These are phyloP conservation scores for Planiliza haematocheilus DNA, from an alignment of 2,113 vertebrate species.

Conservation along the genomic window DNA sequence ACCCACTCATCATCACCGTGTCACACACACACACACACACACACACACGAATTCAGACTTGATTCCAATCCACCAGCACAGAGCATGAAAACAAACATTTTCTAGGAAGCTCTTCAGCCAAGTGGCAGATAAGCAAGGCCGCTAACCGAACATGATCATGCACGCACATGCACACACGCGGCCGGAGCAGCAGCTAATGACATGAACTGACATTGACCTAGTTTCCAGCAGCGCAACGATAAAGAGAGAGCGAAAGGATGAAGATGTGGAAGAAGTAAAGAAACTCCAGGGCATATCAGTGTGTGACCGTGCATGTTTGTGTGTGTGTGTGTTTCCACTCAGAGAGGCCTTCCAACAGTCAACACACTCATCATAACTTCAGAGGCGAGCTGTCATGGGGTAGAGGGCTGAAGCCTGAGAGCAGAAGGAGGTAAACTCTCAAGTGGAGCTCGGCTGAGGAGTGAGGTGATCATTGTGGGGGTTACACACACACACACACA, in stretches of 20 bases:
- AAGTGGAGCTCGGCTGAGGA: slow-evolving; percentile 39
- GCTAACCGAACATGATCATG: slow-evolving; percentile 46
- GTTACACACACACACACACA: slow-evolving; percentile 44
- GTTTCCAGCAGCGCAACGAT: slow-evolving; percentile 61
- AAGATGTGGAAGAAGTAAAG: slow-evolving; percentile 58
- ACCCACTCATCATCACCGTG: slow-evolving; percentile 67
- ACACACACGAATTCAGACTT: slow-evolving; percentile 34
- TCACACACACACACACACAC: slow-evolving; percentile 36
- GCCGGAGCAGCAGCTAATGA: slow-evolving; percentile 56
- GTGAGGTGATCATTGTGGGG: slow-evolving; percentile 43
- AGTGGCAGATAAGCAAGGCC: slow-evolving; percentile 66
- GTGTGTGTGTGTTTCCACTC: slow-evolving; percentile 42
- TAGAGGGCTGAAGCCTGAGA: slow-evolving; percentile 41
- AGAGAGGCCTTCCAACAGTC: slow-evolving; percentile 30
- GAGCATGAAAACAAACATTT: slow-evolving; percentile 68
- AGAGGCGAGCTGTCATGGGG: slow-evolving; percentile 37
- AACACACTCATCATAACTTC: slow-evolving; percentile 36
- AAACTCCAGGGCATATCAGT: slow-evolving; percentile 47
- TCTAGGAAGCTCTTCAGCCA: slow-evolving; percentile 56
- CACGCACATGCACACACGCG: slow-evolving; percentile 15
- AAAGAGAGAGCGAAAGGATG: slow-evolving; percentile 57
- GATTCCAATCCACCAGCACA: slow-evolving; percentile 42
- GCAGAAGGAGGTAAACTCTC: slow-evolving; percentile 43
- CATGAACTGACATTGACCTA: slow-evolving; percentile 69
- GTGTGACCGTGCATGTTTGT: slow-evolving; percentile 29